Evolutionary conservation across 2,113 vertebrate genomes (phyloP), one percentile per base, ranked within the genome.

Genomic region (Paratilapia polleni): DNA sequence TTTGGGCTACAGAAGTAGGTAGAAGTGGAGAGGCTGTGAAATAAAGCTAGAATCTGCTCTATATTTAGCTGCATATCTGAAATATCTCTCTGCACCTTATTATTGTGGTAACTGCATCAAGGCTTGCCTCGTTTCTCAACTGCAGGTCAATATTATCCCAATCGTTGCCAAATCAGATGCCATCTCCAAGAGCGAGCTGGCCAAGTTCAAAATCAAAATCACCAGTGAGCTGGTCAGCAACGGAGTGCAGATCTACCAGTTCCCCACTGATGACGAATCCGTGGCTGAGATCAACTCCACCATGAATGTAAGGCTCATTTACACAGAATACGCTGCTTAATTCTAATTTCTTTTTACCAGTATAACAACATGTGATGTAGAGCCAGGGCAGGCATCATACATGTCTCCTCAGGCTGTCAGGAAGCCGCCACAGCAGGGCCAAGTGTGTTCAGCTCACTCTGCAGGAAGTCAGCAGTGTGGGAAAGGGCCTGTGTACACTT

Each of bases 121-220:
- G 61, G 15, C 19, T 54, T 2, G 22, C 20, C 14, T 79, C 13
- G 10, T 76, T 38, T 83, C 5, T 73, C 31, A 1, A 34, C 38
- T 36, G 3, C 87, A 99, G 98, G 98, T 99, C 82, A 99, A 99
- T 91, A 99, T 99, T 83, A 98, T 99, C 85, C 98, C 98, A 62
- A 97, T 99, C 85, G 97, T 99, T 85, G 98, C 98, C 89, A 99
- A 99, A 93, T 98, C 98, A 4, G 98, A 99, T 80, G 97, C 98
- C 85, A 96, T 99, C 93, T 98, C 98, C 88, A 99, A 99, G 95
- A 99, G 97, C 13, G 98, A 99, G 90, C 95, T 99, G 89, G 97
- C 98, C 17, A 99, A 99, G 92, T 99, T 99, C 94, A 99, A 99
- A 95, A 98, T 99, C 80, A 99, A 99, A 95, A 99, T 99, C 93